Evolutionary conservation across 1,140 invertebrate species (phyloP), one percentile per base, ranked within the genome.

Genomic region (Bemisia tabaci): DNA sequence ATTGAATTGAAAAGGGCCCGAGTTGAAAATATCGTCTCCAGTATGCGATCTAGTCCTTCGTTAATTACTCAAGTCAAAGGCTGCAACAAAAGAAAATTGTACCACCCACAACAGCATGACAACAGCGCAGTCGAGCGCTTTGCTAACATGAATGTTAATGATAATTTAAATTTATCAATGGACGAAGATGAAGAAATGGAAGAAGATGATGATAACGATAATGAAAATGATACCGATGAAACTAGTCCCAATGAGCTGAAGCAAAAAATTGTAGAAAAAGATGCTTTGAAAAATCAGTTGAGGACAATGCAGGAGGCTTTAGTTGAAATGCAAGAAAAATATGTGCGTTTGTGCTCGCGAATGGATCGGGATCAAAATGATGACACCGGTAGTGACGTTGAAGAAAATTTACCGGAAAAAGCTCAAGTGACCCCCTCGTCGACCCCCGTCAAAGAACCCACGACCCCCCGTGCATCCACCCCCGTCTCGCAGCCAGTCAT

Each of bases 21-120:
- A 67, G 92, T 96, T 65, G 94, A 97, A 80, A 94, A 94, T 76
- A 95, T 96, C 69, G 91, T 95, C 63, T 92, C 89, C 64, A 90
- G 88, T 62, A 95, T 95, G 89, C 83, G 91, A 67, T 88, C 89
- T 70, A 91, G 90, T 72, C 89, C 91, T 9, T 86, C 85, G 25
- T 82, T 87, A 22, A 81, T 79, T 0, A 79, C 83, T 2, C 83
- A 85, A 76, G 90, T 92, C 65, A 94, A 92, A 77, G 94, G 90
- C 59, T 96, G 90, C 80, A 95, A 95, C 76, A 97, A 97, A 79
- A 83, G 95, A 23, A 98, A 97, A 78, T 82, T 97, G n/a, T 96
- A 96, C 75, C 92, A 96, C 72, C 95, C 95, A 0, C 92, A 95
- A 75, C 94, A 96, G 73, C 92, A 95, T 75, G 91, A 93, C 73